These are phyloP conservation scores for Agelas oroides DNA, from an alignment of 37 sponge, comb jelly and placozoan species.

Conservation along the genomic window DNA sequence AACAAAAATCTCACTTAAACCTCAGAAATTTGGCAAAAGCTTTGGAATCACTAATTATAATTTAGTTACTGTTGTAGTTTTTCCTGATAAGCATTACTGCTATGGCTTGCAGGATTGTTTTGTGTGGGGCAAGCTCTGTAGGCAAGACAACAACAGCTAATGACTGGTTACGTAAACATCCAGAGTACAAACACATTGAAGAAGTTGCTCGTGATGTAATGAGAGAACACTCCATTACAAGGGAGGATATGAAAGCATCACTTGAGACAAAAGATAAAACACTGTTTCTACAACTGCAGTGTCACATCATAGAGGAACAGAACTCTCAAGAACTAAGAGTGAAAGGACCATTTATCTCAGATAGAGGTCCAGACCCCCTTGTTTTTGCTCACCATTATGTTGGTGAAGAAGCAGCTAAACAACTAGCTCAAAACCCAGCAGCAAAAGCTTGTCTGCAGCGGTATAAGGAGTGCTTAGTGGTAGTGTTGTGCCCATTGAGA, in stretches of 20 bases:
- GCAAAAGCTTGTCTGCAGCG: slow-evolving; percentile 42
- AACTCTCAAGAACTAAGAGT: slow-evolving; percentile 32
- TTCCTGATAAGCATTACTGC: slow-evolving; percentile 36
- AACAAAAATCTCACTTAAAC: too few relatives aligned
- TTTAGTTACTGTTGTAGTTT: too few relatives aligned
- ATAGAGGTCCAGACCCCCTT: slow-evolving; percentile 79
- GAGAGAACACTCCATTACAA: slow-evolving; percentile 26
- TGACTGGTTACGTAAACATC: slow-evolving; percentile 64
- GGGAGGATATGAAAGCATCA: slow-evolving; percentile 50
- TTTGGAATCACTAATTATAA: too few relatives aligned
- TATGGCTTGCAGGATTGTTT: slow-evolving; percentile 60
- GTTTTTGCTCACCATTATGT: slow-evolving; percentile 2
- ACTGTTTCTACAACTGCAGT: slow-evolving; percentile 59
- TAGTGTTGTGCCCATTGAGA: slow-evolving; percentile 64
- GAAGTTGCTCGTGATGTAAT: slow-evolving; percentile 76
- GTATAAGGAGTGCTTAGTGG: slow-evolving; percentile 47
- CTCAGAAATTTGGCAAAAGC: too few relatives aligned
- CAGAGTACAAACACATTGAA: slow-evolving; percentile 40
- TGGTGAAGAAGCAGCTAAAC: slow-evolving; percentile 25
- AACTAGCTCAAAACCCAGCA: slow-evolving; percentile 12
- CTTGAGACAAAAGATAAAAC: slow-evolving; percentile 49
- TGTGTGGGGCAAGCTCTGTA: slow-evolving; percentile 85
- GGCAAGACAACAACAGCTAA: slow-evolving; percentile 78
- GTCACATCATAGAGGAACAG: slow-evolving; percentile 65
- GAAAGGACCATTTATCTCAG: slow-evolving; percentile 55